These are phyloP conservation scores for Simalia tracyae DNA, from an alignment of 2,797 vertebrate genomes.

Conservation along the genomic window DNA sequence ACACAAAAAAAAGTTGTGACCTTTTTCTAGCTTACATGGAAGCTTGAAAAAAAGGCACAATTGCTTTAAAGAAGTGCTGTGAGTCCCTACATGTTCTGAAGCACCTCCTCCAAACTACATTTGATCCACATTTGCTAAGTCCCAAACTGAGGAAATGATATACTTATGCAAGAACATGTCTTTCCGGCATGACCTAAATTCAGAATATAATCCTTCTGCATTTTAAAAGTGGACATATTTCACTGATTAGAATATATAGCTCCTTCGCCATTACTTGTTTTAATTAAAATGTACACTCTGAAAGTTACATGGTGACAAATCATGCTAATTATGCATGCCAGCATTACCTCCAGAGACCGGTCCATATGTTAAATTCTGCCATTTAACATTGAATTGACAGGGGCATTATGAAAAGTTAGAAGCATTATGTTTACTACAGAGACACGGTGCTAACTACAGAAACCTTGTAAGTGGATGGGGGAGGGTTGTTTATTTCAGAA, in stretches of 20 bases:
- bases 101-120: not conserved
- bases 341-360: constrained; percentile 49
- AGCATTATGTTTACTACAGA: constrained; percentile 22
- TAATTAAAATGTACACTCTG: constrained; percentile 64
- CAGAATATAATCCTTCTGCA: constrained; percentile 39
- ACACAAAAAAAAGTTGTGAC: not conserved
- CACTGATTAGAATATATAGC: constrained; percentile 47
- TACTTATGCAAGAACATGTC: not conserved
- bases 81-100: not conserved
- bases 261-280: constrained; percentile 51
- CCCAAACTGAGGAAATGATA: not conserved
- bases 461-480: not conserved
- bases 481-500: not conserved
- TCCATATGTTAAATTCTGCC: constrained; percentile 54
- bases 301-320: constrained; percentile 62
- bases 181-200: constrained; percentile 35
- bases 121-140: not conserved
- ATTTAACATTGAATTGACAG: constrained; percentile 47
- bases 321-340: constrained; percentile 51
- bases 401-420: constrained; percentile 35
- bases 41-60: not conserved
- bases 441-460: constrained; percentile 10
- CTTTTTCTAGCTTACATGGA: not conserved
- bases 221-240: constrained; percentile 52
- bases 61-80: not conserved